Evolutionary conservation across 2,888 invertebrate genomes (phyloP).

Genomic region (Acheta domesticus): DNA sequence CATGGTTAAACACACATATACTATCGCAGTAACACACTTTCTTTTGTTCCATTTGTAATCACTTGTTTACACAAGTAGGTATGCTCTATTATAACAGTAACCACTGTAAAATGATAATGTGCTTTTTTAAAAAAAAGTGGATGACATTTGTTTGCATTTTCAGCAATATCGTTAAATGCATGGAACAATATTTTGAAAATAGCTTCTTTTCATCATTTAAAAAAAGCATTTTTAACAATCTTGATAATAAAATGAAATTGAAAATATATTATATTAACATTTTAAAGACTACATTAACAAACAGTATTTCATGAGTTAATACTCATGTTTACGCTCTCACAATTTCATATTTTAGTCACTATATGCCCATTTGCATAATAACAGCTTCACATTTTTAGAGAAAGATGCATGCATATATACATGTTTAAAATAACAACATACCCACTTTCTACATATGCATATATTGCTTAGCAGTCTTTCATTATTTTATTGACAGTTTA

Average conservation of each 20-base stretch:
- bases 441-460: conserved; percentile 19
- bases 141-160: conserved; percentile 7
- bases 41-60: conserved; percentile 4
- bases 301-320: neutral
- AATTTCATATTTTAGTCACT: neutral
- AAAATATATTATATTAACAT: conserved; percentile 30
- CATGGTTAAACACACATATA: neutral
- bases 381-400: neutral
- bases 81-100: conserved; percentile 3
- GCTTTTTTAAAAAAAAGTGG: conserved; percentile 6
- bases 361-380: no score
- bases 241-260: conserved; percentile 28
- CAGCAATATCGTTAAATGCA: conserved; percentile 30
- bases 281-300: conserved; percentile 2
- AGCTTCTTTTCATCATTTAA: conserved; percentile 27
- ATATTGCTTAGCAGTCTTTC: conserved; percentile 27
- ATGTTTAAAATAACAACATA: conserved; percentile 18
- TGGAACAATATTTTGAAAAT: conserved; percentile 30
- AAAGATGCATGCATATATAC: conserved; percentile 18
- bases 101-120: neutral
- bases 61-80: neutral
- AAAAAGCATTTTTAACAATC: conserved; percentile 24
- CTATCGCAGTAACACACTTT: conserved; percentile 2
- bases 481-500: conserved; percentile 20
- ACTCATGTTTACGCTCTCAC: neutral